Percentiles rank a stretch among this genome's conserved stretches.
Evolutionary conservation across 1,140 invertebrate genomes (phyloP).

Genomic region (Drosophila repletoides): DNA sequence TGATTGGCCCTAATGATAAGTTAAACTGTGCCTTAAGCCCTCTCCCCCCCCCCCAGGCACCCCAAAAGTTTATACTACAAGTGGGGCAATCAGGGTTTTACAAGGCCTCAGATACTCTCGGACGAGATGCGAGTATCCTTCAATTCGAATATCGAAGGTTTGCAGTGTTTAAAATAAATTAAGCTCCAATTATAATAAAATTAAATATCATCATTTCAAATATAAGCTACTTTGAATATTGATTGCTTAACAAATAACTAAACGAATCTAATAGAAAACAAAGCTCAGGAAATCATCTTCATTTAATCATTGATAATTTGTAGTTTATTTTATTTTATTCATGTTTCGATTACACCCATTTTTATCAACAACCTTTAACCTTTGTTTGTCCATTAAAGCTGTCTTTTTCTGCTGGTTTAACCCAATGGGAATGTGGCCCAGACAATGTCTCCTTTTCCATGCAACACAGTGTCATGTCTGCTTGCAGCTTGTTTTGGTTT

Average conservation of each 20-base stretch:
- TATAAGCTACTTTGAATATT: no score
- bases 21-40: slow-evolving; percentile 53
- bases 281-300: neutral
- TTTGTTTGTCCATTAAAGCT: slow-evolving; percentile 19
- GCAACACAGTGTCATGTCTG: slow-evolving; percentile 60
- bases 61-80: slow-evolving; percentile 28
- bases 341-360: slow-evolving; percentile 1
- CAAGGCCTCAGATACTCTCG: no score
- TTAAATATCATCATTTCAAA: neutral
- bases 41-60: no score
- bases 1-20: slow-evolving; percentile 70
- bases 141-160: no score
- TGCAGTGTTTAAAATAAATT: slow-evolving; percentile 10
- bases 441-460: slow-evolving; percentile 48
- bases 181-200: neutral
- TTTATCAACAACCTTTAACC: slow-evolving; percentile 1
- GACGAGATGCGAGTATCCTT: no score
- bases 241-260: neutral
- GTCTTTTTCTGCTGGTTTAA: neutral
- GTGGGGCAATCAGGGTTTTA: slow-evolving; percentile 6
- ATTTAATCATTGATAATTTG: neutral
- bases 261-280: neutral
- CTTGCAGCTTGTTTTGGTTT: slow-evolving; percentile 48
- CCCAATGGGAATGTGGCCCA: slow-evolving; percentile 26
- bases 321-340: slow-evolving; percentile 15